phyloP scores from a whole-genome alignment of 2,797 vertebrate species.

The Sebastes minor region DNA sequence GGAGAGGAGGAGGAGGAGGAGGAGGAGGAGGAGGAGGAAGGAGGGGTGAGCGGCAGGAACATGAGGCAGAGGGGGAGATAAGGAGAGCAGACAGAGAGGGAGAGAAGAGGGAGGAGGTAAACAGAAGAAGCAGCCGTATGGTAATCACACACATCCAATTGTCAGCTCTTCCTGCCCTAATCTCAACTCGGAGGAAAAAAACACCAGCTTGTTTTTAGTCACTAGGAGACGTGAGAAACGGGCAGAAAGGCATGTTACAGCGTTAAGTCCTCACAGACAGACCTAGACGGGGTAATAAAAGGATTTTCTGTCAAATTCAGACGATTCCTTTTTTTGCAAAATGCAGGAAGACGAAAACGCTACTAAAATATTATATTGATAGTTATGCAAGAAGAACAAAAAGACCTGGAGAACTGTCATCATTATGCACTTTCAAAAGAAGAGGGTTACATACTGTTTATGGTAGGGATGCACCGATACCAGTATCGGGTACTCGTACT shows the following conservation, averaged over 20 bases:
- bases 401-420: not conserved
- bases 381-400: too few relatives aligned
- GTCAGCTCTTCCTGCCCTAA: constrained; percentile 21
- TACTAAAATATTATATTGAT: too few relatives aligned
- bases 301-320: not conserved
- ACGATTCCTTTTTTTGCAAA: not conserved
- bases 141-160: constrained; percentile 24
- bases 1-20: not conserved
- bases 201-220: not conserved
- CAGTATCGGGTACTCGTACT: too few relatives aligned
- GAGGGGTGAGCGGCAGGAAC: not conserved
- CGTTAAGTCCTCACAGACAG: not conserved
- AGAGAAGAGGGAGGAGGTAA: constrained; percentile 15
- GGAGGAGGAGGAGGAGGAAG: not conserved
- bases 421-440: not conserved
- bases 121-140: constrained; percentile 8
- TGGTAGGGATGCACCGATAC: too few relatives aligned
- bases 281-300: not conserved
- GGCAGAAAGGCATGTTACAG: not conserved
- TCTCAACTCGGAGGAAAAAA: constrained; percentile 10
- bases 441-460: too few relatives aligned
- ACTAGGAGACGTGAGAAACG: not conserved
- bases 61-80: not conserved
- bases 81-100: constrained; percentile 20
- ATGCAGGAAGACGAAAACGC: not conserved